Base-by-base conservation (phyloP, 2,888 invertebrate species). In the Chaitophorus viminalis region DNA sequence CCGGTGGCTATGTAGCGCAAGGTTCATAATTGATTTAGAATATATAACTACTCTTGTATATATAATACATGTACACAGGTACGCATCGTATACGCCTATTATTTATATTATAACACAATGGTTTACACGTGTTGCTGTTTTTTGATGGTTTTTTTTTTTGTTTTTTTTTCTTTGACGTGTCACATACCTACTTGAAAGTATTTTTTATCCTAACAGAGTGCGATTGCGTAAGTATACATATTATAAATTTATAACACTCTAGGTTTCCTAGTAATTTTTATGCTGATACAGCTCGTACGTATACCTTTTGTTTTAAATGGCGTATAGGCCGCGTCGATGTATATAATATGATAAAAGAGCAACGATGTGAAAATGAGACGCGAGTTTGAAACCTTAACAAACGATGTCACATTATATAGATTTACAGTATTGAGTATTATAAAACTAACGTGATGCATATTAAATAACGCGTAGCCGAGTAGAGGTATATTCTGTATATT, bases 1-100 rank as follows among this genome's bases (percentile, higher is more conserved):
- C 46, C 81, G 29, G 14, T 31, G 25, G 21, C 29, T 68, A n/a
- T 68, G 70, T 29, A 29, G 70, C 70, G 52, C 39, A 9, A 25
- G 31, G 82, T 82, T 46, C 46, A 14, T 82, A 82, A 82, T 70
- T 33, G 82, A 82, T 82, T 82, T 31, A 31, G 46, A 33, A 70
- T n/a, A n/a, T n/a, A n/a, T 52, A 25, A 39, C 25, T 18, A 21
- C 46, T 3, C n/a, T 11, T 39, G 17, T 46, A 8, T 39, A 39
- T 11, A 39, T 39, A 39, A 39, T 39, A 39, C 11, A 5, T 39
- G 39, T 39, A 39, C 39, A 39, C 8, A n/a, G 29, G 18, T 8
- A n/a, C 60, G 17, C 25, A n/a, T 65, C 17, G 36, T 65, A 60
- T 46, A 46, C 46, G 65, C 65, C n/a, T 75, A 75, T n/a, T 11